Percentiles rank a stretch among this genome's conserved stretches.
These are phyloP conservation scores for Heliothis peltigera DNA, from an alignment of 2,888 invertebrate species.

Conservation along the genomic window DNA sequence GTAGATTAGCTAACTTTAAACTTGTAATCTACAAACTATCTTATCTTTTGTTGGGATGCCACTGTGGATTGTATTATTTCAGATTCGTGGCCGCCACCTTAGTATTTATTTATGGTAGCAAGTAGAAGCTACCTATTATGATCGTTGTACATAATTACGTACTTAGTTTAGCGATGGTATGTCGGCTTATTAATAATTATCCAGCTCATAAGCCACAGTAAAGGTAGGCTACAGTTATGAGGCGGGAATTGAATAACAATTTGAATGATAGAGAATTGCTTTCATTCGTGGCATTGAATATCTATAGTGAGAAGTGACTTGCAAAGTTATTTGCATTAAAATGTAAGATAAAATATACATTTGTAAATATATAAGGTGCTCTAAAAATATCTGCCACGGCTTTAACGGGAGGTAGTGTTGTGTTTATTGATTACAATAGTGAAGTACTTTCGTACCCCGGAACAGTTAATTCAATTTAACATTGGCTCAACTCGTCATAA, in stretches of 20 bases:
- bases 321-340: constrained; percentile 28
- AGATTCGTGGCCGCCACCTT: constrained; percentile 35
- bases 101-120: constrained; percentile 26
- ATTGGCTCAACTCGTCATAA: too few relatives aligned
- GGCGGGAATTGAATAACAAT: background rate
- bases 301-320: constrained; percentile 4
- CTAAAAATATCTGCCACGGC: too few relatives aligned
- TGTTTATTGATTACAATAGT: too few relatives aligned
- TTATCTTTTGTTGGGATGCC: constrained; percentile 41
- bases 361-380: constrained; percentile 19
- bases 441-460: too few relatives aligned
- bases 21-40: constrained; percentile 24
- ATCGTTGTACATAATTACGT: too few relatives aligned
- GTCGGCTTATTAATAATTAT: constrained; percentile 26
- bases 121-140: constrained; percentile 30
- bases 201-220: constrained; percentile 2
- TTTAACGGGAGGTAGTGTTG: too few relatives aligned
- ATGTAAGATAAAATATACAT: constrained; percentile 1
- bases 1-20: constrained; percentile 37
- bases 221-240: background rate
- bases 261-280: constrained; percentile 7
- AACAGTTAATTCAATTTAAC: too few relatives aligned
- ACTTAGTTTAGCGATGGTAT: constrained; percentile 30
- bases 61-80: constrained; percentile 24
- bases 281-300: constrained; percentile 10